Base-by-base conservation (phyloP, 2,797 vertebrate genomes). In the Periparus ater region DNA sequence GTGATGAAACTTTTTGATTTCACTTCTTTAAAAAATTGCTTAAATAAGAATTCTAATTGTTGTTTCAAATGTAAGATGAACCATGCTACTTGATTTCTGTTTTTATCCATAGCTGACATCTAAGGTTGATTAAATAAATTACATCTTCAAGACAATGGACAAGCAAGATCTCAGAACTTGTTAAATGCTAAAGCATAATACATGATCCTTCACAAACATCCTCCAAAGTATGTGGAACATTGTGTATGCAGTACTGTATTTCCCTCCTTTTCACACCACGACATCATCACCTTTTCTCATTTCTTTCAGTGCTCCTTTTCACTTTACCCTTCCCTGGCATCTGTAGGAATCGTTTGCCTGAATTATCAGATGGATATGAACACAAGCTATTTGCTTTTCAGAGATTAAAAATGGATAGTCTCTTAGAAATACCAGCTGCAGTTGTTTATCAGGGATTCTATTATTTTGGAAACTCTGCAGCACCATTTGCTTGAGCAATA, bases 351-450 rank as follows among this genome's bases (percentile, higher is more conserved):
- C 7, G 5, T 71, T 80, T 85, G 57, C 54, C 60, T 74, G 42
- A 90, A 86, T 78, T 86, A 85, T 73, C 78, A 92, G 84, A 63
- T 62, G 50, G 44, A 23, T 34, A 61, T 51, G 38, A 71, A 57
- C 38, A 80, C 34, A 76, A 71, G 25, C 50, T 21, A 83, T 80
- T 89, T 92, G 36, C 21, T 87, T 78, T 82, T 68, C 71, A 55
- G 54, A 88, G 66, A 81, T 72, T 65, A 93, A 90, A 95, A 91
- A 65, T 14, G 25, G 10, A 70, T 44, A 70, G 61, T 83, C 42
- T 83, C 57, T 76, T 53, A 50, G 83, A 91, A 96, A 84, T 47
- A 30, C 19, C 73, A 86, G 66, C 38, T 90, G 85, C 80, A 86
- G 42, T 42, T 94, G 42, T 86, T 90, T 84, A 73, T 54, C 54